Evolutionary conservation across 1,140 invertebrate species (phyloP).

Genomic region (Eupristina koningsbergeri): DNA sequence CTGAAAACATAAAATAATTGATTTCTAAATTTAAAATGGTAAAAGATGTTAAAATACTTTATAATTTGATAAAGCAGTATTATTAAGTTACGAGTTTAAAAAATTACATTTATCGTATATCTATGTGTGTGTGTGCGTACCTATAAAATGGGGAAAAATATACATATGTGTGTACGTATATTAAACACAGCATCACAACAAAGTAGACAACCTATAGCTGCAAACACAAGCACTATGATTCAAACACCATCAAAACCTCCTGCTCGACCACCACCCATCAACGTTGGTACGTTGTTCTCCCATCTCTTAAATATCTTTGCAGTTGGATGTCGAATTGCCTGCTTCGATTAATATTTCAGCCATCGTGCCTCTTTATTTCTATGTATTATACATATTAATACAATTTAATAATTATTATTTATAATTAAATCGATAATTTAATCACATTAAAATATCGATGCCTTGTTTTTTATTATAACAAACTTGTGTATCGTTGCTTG

Average conservation of each 20-base stretch:
- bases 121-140: not conserved
- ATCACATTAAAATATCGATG: no score
- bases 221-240: conserved; percentile 67
- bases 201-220: conserved; percentile 69
- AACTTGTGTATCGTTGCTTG: conserved; percentile 15
- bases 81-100: not conserved
- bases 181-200: conserved; percentile 69
- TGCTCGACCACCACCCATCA: conserved; percentile 72
- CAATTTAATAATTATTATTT: conserved; percentile 6
- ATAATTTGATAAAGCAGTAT: no score
- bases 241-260: conserved; percentile 71
- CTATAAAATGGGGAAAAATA: not conserved
- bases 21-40: conserved; percentile 3
- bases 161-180: conserved; percentile 50
- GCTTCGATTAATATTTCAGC: not conserved
- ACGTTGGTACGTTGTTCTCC: conserved; percentile 67
- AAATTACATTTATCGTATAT: not conserved
- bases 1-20: no score
- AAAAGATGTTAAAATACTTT: not conserved
- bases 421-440: not conserved
- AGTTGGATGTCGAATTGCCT: conserved; percentile 19
- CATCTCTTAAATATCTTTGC: conserved; percentile 33
- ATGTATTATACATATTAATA: conserved; percentile 13
- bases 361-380: not conserved
- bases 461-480: not conserved